Evolutionary conservation across 2,113 vertebrate genomes (phyloP), one percentile per base, ranked within the genome.

Genomic region (Eulemur rufifrons): DNA sequence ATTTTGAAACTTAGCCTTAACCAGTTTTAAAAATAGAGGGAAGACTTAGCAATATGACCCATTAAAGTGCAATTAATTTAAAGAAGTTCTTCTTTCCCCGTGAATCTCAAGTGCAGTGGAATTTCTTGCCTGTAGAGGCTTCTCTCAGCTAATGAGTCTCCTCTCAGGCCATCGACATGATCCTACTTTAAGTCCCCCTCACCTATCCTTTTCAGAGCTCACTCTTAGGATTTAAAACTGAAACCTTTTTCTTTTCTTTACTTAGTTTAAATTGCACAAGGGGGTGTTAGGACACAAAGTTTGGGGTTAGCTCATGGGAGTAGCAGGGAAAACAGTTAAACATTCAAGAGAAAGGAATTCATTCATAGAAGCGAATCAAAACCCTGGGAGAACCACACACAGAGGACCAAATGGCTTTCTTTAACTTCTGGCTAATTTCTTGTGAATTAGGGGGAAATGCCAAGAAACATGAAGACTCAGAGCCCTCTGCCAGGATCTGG

Each of bases 351-450:
- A 85, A 87, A 88, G 29, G 68, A 76, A 91, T 27, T 6, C 27
- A n/a, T 15, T 56, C 50, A 61, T 2, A n/a, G 82, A 95, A 76
- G 54, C 93, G 94, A 93, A 54, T 69, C 80, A 87, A 81, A 39
- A n/a, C 47, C 42, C 89, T 95, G 25, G 25, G 78, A 68, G 87
- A 68, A 34, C 27, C 42, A 83, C 39, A 93, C 61, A 34, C 27
- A 10, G 25, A 80, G 54, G 25, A 20, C 23, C 69, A 91, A 86
- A 56, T 74, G 64, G 27, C 59, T 81, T 83, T 82, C 34, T 93
- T 97, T 17, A 84, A 61, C 34, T 83, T 37, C 96, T 91, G 37
- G 73, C 63, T 89, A 78, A 81, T 47, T 96, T 94, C 66, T 97
- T 97, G 95, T 64, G 73, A 91, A 91, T 69, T 90, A 47, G 15